A percentile compares a stretch with the other conserved stretches of the same genome.
These are phyloP conservation scores for Micronycteris hirsuta DNA, from an alignment of 2,113 vertebrate species.

Conservation along the genomic window DNA sequence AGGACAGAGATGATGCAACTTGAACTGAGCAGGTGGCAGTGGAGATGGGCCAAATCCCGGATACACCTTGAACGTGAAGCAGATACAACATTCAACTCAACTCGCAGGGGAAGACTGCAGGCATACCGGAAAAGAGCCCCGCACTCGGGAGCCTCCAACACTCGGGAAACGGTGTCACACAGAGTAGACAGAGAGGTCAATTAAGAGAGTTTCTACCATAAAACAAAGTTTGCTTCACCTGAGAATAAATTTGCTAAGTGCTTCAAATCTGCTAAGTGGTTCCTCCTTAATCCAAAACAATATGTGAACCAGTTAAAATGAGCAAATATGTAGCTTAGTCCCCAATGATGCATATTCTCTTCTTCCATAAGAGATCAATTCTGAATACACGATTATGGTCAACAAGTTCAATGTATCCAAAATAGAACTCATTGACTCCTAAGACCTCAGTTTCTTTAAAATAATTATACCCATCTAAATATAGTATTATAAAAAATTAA, in stretches of 20 bases:
- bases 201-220: neutral
- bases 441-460: neutral
- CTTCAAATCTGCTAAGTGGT: neutral
- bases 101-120: rapidly evolving
- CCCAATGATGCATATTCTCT: neutral
- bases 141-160: neutral
- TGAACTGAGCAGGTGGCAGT: neutral
- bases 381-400: neutral
- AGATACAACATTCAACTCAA: neutral
- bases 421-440: neutral
- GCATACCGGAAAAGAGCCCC: neutral
- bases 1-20: neutral
- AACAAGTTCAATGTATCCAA: neutral
- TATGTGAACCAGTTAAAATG: neutral
- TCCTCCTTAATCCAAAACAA: neutral
- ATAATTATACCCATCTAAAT: neutral
- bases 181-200: neutral
- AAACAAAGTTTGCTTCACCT: neutral
- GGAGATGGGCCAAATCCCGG: neutral
- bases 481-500: neutral
- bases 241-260: neutral
- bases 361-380: neutral
- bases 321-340: neutral
- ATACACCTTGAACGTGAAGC: neutral
- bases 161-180: neutral